Evolutionary conservation across 2,888 invertebrate genomes (phyloP).

Genomic region (Ptychoptera contaminata): DNA sequence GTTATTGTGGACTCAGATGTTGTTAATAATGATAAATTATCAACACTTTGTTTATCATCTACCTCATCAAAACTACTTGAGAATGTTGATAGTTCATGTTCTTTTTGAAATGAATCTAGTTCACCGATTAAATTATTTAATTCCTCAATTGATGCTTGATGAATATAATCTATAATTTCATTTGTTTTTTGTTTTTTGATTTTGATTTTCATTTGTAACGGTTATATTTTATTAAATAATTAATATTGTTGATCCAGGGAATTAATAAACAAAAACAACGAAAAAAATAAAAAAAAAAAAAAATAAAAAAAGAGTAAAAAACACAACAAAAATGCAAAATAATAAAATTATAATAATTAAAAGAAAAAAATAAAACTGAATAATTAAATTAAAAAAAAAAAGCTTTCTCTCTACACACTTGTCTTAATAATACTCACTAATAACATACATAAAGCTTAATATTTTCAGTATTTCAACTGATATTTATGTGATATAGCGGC

Average conservation of each 20-base stretch:
- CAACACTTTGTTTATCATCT: slow-evolving; percentile 3
- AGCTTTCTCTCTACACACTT: background rate
- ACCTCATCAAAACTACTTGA: background rate
- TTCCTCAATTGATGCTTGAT: slow-evolving; percentile 33
- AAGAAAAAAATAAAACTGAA: slow-evolving; percentile 4
- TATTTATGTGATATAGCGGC: too few species aligned
- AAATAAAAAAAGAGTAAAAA: slow-evolving; percentile 6
- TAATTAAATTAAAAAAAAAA: background rate
- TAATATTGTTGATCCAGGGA: background rate
- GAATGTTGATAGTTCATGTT: slow-evolving; percentile 25
- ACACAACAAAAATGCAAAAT: slow-evolving; percentile 8
- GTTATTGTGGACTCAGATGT: slow-evolving; percentile 1
- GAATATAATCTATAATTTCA: slow-evolving; percentile 26
- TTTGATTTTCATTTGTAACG: slow-evolving; percentile 1
- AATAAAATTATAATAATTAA: slow-evolving; percentile 1
- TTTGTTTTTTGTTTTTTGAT: slow-evolving; percentile 4
- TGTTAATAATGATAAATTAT: slow-evolving; percentile 8
- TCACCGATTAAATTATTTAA: slow-evolving; percentile 34
- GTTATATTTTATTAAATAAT: slow-evolving; percentile 3
- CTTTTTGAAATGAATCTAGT: slow-evolving; percentile 33
- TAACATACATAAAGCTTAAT: too few species aligned
- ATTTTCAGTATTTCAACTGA: too few species aligned
- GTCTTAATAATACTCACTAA: too few species aligned
- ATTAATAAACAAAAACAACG: slow-evolving; percentile 5
- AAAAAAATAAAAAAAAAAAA: slow-evolving; percentile 4